Base-by-base conservation (phyloP, 2,113 vertebrate genomes). In the Xyliphius kryptos region DNA sequence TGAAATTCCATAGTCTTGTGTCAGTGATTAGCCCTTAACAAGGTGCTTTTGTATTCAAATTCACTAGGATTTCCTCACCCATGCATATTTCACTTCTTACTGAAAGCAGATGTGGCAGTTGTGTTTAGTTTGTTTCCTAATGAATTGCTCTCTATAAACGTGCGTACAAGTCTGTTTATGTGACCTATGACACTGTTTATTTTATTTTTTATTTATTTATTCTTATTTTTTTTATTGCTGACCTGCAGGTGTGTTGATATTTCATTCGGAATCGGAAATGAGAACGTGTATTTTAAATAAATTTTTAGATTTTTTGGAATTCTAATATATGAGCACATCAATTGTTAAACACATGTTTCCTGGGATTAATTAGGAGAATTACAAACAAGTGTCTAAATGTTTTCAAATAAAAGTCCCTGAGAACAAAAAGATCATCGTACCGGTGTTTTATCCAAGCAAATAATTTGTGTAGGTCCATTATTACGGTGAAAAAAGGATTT, bases 1-100 rank as follows among this genome's bases (percentile, higher is more conserved):
- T 67, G 44, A 54, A 74, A 72, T 74, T 75, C 71, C 66, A 26
- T 43, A 43, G 3, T 9, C 43, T 61, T 19, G 8, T 64, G 71
- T 71, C 71, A 72, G 56, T 37, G 16, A 52, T 46, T 36, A 15
- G 11, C 17, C 32, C 36, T 57, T 32, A 57, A 9, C 10, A 36
- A 51, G 15, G 56, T 55, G 47, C 8, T 21, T 32, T 3, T 63
- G 5, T 21, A 20, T 51, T 46, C 37, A 3, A 51, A 16, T 13
- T 19, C 22, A 50, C 47, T 16, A 53, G 46, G 47, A 50, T 51
- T 44, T 53, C 20, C 40, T 47, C 13, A 54, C 9, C 4, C 21
- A 47, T 14, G 1, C n/a, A 22, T 46, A 32, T 10, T 38, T 52
- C 6, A 57, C 26, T 43, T 70, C 46, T 15, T 61, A 21, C 46